These are phyloP conservation scores for Serranochromis macrocephalus DNA, from an alignment of 2,113 vertebrate genomes.

Conservation along the genomic window DNA sequence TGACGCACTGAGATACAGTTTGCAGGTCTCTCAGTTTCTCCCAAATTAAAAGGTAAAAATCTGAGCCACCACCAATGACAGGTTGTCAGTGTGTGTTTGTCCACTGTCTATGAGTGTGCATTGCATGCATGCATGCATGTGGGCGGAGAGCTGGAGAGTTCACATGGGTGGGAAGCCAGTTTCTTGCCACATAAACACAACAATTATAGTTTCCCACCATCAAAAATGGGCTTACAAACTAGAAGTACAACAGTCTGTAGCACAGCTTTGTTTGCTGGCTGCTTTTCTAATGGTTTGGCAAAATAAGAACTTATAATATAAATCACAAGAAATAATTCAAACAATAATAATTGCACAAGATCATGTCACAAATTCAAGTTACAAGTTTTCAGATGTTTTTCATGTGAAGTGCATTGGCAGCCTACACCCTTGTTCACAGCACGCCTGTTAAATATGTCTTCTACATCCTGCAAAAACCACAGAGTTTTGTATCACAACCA, in stretches of 20 bases:
- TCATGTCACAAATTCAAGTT: neutral
- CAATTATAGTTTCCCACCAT: neutral
- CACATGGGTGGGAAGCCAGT: neutral
- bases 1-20: neutral
- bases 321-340: neutral
- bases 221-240: neutral
- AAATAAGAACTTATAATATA: neutral
- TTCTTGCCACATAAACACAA: neutral
- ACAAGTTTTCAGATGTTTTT: neutral
- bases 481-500: neutral
- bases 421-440: neutral
- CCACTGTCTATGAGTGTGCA: neutral
- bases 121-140: neutral
- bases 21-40: neutral
- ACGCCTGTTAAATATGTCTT: neutral
- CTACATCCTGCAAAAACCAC: neutral
- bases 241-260: neutral
- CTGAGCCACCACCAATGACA: constrained; percentile 18
- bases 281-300: neutral
- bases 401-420: neutral
- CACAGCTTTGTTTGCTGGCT: neutral
- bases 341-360: neutral
- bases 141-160: constrained; percentile 9
- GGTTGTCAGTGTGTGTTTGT: constrained; percentile 28
- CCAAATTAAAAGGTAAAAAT: constrained; percentile 18